Base-by-base conservation (phyloP, 1,140 invertebrate genomes). In the Trichoplusia ni region DNA sequence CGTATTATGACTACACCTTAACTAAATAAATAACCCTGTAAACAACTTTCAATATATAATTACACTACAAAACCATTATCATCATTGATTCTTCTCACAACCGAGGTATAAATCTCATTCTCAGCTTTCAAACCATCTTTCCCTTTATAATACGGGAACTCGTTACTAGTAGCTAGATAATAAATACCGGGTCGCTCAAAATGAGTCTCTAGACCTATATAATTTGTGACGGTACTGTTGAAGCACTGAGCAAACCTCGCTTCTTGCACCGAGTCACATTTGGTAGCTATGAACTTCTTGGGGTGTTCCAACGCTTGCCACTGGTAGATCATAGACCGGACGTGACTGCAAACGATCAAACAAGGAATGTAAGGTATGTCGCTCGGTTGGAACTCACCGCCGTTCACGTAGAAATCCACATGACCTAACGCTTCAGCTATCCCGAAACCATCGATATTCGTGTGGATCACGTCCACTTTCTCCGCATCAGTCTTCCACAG, bases 401-500 rank as follows among this genome's bases (percentile, higher is more conserved):
- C 95, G 68, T 96, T 96, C 0, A 94, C 92, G 66, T 95, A 96
- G 71, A 95, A 93, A 81, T 96, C 95, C 2, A 95, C 92, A 74
- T 95, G 93, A 0, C 95, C 95, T 9, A 93, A 78, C 0, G 90
- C 90, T 71, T 92, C 92, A 2, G 92, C 86, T 54, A 95, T 95
- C 0, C 95, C 95, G 73, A 94, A 94, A 18, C 92, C 93, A 4
- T 93, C 93, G 1, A 94, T 94, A 74, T 95, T 95, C 0, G 94
- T 95, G 69, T 95, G 95, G 81, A 94, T 82, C 0, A 94, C 89
- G 64, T 94, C 91, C 0, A 94, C 93, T 49, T 92, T 91, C 4
- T 92, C 84, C 0, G 92, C 94, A 46, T 94, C 93, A 0, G 91
- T 88, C 9, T 84, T 81, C 51, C 92, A 86, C 9, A 94, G 68